phyloP scores from a whole-genome alignment of 2,113 vertebrate genomes.

The Neopipo cinnamomea region DNA sequence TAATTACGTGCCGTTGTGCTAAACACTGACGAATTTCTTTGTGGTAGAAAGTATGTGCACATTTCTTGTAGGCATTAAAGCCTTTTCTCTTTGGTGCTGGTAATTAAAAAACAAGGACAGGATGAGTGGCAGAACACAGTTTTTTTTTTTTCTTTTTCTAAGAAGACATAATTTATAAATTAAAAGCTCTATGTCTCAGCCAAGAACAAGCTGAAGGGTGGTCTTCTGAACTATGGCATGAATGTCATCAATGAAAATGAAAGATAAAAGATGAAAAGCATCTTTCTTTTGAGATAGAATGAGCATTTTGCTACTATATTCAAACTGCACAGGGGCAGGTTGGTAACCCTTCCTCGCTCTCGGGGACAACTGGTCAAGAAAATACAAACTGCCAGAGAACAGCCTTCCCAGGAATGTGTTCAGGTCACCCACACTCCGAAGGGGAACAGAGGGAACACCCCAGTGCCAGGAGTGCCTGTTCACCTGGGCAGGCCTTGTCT shows the following conservation, averaged over 20 bases:
- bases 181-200: slow-evolving; percentile 49
- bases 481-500: background rate
- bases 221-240: slow-evolving; percentile 55
- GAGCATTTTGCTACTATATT: background rate
- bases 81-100: slow-evolving; percentile 46
- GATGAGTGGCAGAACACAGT: slow-evolving; percentile 42
- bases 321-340: background rate
- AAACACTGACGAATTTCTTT: slow-evolving; percentile 61
- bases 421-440: rapidly evolving
- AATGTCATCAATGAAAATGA: slow-evolving; percentile 17
- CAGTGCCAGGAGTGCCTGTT: background rate
- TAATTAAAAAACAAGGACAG: slow-evolving; percentile 72
- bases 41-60: slow-evolving; percentile 40
- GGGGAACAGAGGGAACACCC: background rate
- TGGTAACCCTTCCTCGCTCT: background rate
- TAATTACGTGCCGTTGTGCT: slow-evolving; percentile 69
- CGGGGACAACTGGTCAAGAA: background rate
- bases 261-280: slow-evolving; percentile 31
- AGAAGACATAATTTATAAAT: slow-evolving; percentile 59
- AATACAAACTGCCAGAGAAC: background rate
- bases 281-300: background rate
- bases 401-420: background rate
- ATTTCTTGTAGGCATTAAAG: slow-evolving; percentile 56
- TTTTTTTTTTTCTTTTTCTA: background rate
- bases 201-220: slow-evolving; percentile 30